Percentiles rank a stretch among this genome's conserved stretches.
phyloP scores from a whole-genome alignment of 2,888 invertebrate genomes.

The Tolmerus cingulatus region DNA sequence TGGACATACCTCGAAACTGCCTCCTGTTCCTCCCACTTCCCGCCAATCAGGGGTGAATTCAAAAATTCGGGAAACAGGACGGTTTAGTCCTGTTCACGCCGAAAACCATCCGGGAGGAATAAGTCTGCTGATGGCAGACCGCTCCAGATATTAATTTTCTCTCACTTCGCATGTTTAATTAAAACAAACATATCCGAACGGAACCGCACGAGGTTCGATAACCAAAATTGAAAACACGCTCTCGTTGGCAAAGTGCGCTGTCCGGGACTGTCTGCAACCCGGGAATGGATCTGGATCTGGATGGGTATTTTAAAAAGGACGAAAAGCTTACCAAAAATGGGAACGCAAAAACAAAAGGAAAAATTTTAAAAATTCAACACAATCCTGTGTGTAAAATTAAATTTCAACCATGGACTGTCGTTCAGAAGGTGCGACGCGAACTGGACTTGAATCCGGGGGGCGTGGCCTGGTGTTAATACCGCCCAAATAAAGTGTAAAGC shows the following conservation, averaged over 20 bases:
- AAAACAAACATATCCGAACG: conserved; percentile 37
- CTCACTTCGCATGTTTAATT: conserved; percentile 38
- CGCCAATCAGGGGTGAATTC: background rate
- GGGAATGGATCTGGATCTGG: background rate
- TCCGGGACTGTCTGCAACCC: background rate
- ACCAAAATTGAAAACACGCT: conserved; percentile 33
- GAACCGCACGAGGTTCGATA: conserved; percentile 39
- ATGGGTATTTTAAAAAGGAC: background rate
- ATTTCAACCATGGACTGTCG: background rate
- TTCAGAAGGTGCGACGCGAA: background rate
- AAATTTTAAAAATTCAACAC: background rate
- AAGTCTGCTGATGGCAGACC: conserved; percentile 17
- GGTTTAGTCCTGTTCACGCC: background rate
- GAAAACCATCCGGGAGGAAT: background rate
- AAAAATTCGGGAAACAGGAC: background rate
- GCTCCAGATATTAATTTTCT: conserved; percentile 33
- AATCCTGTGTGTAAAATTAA: conserved; percentile 9
- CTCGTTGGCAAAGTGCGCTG: background rate
- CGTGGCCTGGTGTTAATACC: background rate
- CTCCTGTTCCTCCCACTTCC: background rate
- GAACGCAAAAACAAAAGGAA: background rate
- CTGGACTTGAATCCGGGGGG: background rate
- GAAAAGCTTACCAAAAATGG: background rate
- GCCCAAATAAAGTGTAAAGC: conserved; percentile 24
- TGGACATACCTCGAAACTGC: background rate